These are phyloP conservation scores for Pterocles gutturalis DNA, from an alignment of 2,113 vertebrate genomes.

Conservation along the genomic window DNA sequence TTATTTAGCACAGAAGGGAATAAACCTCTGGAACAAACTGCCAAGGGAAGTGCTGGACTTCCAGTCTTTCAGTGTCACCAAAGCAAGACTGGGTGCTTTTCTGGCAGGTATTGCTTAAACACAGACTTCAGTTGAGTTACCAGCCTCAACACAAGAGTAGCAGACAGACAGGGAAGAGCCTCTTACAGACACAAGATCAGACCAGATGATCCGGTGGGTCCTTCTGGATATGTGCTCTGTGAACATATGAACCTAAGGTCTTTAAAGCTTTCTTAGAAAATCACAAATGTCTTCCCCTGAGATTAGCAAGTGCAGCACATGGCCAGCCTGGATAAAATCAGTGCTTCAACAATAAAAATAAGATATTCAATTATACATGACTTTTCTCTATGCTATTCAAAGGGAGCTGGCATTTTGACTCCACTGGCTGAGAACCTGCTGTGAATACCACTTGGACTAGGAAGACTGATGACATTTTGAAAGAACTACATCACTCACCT, in stretches of 20 bases:
- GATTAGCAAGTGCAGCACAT: neutral
- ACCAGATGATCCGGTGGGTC: neutral
- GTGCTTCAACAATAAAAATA: slow-evolving; percentile 11
- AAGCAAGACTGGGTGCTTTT: neutral
- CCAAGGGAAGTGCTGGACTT: neutral
- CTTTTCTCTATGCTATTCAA: neutral
- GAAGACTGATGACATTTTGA: slow-evolving; percentile 48
- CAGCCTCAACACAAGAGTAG: neutral
- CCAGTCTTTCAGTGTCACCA: neutral
- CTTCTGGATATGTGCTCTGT: neutral
- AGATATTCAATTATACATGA: slow-evolving; percentile 6
- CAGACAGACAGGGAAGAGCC: neutral
- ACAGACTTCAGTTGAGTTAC: neutral
- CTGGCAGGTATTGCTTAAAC: neutral
- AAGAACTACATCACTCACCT: slow-evolving; percentile 29
- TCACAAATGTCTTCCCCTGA: neutral
- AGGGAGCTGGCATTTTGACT: slow-evolving; percentile 34
- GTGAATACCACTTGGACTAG: neutral
- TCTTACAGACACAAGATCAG: neutral
- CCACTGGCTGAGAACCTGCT: neutral
- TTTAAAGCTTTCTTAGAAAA: neutral
- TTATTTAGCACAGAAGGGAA: neutral
- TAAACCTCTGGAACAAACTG: neutral
- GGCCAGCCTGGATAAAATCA: neutral
- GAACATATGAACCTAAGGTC: neutral